Evolutionary conservation across 2,113 vertebrate species (phyloP).

Genomic region (Coracopsis vasa): DNA sequence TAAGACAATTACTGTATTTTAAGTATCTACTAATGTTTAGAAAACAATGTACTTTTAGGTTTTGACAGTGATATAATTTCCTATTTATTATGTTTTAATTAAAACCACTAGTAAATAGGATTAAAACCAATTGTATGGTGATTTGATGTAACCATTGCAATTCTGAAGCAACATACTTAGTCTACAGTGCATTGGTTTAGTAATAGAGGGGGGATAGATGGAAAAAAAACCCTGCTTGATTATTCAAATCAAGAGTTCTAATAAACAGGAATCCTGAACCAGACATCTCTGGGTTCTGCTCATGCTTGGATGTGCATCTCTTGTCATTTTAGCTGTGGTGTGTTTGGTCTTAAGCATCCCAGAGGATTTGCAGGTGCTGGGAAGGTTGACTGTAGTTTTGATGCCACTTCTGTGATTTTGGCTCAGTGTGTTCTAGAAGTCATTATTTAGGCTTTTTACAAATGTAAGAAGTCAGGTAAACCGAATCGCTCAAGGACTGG

Average conservation of each 20-base stretch:
- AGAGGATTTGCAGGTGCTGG: not conserved
- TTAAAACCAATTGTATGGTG: slow-evolving; percentile 18
- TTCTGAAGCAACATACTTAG: not conserved
- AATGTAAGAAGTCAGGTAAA: not conserved
- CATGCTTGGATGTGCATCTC: not conserved
- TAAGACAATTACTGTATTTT: slow-evolving; percentile 53
- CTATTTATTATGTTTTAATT: slow-evolving; percentile 46
- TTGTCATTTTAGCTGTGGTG: not conserved
- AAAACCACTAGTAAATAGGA: slow-evolving; percentile 33
- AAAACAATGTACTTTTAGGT: slow-evolving; percentile 1
- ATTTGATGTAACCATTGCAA: not conserved
- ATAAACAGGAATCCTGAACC: not conserved
- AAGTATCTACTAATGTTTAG: not conserved
- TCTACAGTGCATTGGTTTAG: not conserved
- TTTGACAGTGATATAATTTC: slow-evolving; percentile 28
- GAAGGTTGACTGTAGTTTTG: not conserved
- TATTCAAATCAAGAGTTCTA: not conserved
- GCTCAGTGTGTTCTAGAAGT: not conserved
- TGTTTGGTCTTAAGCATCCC: not conserved
- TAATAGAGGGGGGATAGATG: not conserved
- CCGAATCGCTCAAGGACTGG: not conserved
- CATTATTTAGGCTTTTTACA: not conserved
- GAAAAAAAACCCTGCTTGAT: not conserved
- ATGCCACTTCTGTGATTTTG: not conserved
- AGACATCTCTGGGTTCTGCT: not conserved